Conservation (phyloP, 2,113 vertebrate genomes). For the Melanostigma gelatinosum region DNA sequence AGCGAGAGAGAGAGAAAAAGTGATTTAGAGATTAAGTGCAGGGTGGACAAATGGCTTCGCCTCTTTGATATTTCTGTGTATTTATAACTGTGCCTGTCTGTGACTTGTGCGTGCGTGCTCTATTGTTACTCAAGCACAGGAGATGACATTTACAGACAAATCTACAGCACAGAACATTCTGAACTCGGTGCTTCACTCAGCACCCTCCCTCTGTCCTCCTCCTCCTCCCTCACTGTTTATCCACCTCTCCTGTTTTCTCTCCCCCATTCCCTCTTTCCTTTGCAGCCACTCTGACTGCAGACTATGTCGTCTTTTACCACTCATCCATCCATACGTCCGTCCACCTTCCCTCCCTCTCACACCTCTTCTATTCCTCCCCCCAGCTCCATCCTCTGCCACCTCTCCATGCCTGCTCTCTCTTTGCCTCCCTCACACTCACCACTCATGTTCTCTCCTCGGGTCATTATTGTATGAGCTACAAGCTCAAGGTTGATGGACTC, state of each 20-base stretch:
- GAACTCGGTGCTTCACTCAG: slow-evolving; percentile 55
- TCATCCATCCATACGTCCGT: slow-evolving; percentile 47
- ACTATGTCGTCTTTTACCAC: slow-evolving; percentile 54
- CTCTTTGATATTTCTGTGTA: slow-evolving; percentile 25
- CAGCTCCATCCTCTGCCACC: slow-evolving; percentile 63
- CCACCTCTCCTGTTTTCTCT: slow-evolving; percentile 60
- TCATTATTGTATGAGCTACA: slow-evolving; percentile 35
- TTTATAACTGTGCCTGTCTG: slow-evolving; percentile 2
- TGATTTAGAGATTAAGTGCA: slow-evolving; percentile 42
- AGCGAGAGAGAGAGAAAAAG: not conserved
- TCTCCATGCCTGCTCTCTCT: slow-evolving; percentile 39
- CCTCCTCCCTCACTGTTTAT: slow-evolving; percentile 37
- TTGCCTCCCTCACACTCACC: slow-evolving; percentile 48
- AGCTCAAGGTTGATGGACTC: slow-evolving; percentile 37
- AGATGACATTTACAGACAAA: slow-evolving; percentile 77
- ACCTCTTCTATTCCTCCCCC: slow-evolving; percentile 63
- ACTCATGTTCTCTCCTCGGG: slow-evolving; percentile 50
- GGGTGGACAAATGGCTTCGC: slow-evolving; percentile 41
- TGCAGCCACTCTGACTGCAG: slow-evolving; percentile 25
- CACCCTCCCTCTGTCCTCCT: slow-evolving; percentile 54
- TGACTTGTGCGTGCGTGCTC: slow-evolving; percentile 27
- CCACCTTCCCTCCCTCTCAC: slow-evolving; percentile 52
- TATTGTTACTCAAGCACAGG: slow-evolving; percentile 65
- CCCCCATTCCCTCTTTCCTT: slow-evolving; percentile 49
- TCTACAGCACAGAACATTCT: slow-evolving; percentile 75